Conservation (phyloP, 2,113 vertebrate species). For the Gobiocypris rarus region DNA sequence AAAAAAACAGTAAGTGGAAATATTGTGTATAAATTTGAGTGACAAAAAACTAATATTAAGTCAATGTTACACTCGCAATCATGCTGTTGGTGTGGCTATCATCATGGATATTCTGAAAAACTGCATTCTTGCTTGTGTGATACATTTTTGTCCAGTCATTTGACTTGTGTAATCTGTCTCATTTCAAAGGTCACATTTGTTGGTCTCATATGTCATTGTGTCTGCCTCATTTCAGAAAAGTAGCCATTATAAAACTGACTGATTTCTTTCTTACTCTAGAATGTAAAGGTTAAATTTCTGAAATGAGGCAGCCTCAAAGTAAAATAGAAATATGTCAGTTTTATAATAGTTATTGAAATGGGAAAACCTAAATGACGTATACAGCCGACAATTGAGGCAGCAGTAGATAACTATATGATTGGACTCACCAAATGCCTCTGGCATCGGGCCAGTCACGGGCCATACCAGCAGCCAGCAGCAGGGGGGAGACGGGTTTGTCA, state of each 20-base stretch:
- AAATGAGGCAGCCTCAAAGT: not conserved
- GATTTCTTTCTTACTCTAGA: no score
- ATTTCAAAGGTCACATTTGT: not conserved
- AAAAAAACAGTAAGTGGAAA: not conserved
- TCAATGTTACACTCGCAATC: not conserved
- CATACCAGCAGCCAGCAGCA: constrained; percentile 92
- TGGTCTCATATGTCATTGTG: not conserved
- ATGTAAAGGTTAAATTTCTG: no score
- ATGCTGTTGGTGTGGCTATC: not conserved
- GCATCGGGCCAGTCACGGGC: constrained; percentile 93
- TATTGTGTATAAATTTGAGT: not conserved
- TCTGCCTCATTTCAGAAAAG: no score
- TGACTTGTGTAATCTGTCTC: not conserved
- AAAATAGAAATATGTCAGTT: not conserved
- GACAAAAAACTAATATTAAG: not conserved
- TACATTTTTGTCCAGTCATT: not conserved
- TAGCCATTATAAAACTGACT: no score
- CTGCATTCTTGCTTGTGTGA: not conserved
- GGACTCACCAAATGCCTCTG: constrained; percentile 88
- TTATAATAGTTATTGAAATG: not conserved
- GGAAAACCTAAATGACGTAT: not conserved
- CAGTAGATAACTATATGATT: not conserved
- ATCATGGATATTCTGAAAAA: not conserved
- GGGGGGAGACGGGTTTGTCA: constrained; percentile 92
- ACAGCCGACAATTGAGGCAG: not conserved